Evolutionary conservation across 2,113 vertebrate species (phyloP), one percentile per base, ranked within the genome.

Genomic region (Montifringilla adamsi): DNA sequence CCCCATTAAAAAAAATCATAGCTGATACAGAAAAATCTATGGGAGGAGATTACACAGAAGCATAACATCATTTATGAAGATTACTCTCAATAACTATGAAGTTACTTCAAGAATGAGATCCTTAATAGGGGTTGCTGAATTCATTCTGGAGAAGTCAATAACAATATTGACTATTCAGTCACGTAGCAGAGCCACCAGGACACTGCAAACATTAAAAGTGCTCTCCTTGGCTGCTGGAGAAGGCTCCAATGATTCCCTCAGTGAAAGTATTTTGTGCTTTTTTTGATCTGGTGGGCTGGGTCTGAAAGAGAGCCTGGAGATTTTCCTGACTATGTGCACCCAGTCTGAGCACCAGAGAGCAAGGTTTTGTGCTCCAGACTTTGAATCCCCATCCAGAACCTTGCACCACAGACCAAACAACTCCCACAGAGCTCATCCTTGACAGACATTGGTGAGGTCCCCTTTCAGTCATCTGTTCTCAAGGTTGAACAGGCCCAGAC

Each of bases 31-130:
- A 50, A 52, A 91, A 27, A 86, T 83, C 58, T 90, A 86, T 53
- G 60, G 44, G 47, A 81, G 70, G 52, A 75, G 43, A 63, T 78
- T 95, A 93, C 17, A 28, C 6, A 63, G 67, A 77, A 88, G 24
- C 15, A 64, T 70, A 70, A 19, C 3, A n/a, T 80, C 10, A 63
- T 91, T 93, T 80, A 70, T 70, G 75, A 89, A 74, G 59, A 91
- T 90, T 90, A 80, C 8, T 85, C 43, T 83, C 78, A 90, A 74
- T 87, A 93, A 91, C 63, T 63, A 74, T 84, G 77, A 37, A 89
- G 50, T 80, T 93, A 93, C 35, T 87, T 91, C 72, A 80, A 56
- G 82, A 90, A 80, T 64, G 7, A 86, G 50, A 41, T 55, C 20
- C 27, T 86, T 92, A 83, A 63, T 56, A 85, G 6, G 2, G 6